These are phyloP conservation scores for Portevinia maculata DNA, from an alignment of 2,888 invertebrate genomes.

Conservation along the genomic window DNA sequence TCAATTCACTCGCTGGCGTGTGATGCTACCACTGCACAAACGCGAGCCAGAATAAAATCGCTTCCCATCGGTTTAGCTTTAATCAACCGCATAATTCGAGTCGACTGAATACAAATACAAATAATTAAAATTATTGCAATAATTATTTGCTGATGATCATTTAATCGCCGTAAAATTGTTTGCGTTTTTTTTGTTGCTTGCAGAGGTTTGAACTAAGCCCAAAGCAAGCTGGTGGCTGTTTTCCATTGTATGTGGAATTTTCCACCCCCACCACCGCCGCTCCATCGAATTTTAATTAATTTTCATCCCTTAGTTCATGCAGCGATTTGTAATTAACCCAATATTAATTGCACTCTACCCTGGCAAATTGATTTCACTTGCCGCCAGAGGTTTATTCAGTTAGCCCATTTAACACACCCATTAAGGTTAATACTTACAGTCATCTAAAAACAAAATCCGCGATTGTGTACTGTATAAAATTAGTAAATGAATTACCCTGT, in stretches of 20 bases:
- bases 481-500: too few relatives aligned
- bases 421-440: conserved; percentile 57
- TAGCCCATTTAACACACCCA: too few relatives aligned
- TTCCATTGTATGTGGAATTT: conserved; percentile 4
- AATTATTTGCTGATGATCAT: conserved; percentile 71
- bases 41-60: conserved; percentile 67
- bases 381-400: background rate
- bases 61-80: conserved; percentile 55
- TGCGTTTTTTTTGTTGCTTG: conserved; percentile 55
- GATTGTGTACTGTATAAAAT: conserved; percentile 26
- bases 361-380: conserved; percentile 51
- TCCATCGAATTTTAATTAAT: conserved; percentile 52
- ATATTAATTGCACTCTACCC: conserved; percentile 55
- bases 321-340: conserved; percentile 65
- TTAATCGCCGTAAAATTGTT: conserved; percentile 68
- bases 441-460: conserved; percentile 16
- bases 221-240: background rate
- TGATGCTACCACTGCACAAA: conserved; percentile 14
- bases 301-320: conserved; percentile 25
- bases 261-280: background rate
- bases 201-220: conserved; percentile 5
- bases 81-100: conserved; percentile 70
- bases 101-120: conserved; percentile 62
- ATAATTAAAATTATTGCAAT: conserved; percentile 71
- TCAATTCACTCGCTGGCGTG: conserved; percentile 8